Evolutionary conservation across 2,888 invertebrate species (phyloP), one percentile per base, ranked within the genome.

Genomic region (Lapara coniferarum): DNA sequence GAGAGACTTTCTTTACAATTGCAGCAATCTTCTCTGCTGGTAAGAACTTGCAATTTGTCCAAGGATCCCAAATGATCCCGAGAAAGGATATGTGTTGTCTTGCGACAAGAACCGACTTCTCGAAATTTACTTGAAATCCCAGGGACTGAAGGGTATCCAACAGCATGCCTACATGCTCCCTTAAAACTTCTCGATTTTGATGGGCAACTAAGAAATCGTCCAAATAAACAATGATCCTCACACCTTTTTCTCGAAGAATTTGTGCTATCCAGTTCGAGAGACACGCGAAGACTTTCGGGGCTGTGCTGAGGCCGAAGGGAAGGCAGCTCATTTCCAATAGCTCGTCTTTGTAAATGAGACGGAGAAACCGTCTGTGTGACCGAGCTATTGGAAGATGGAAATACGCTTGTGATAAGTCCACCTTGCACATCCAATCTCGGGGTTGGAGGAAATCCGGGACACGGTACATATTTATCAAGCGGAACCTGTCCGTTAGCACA

Each of bases 361-460:
- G n/a, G n/a, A n/a, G n/a, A n/a, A n/a, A n/a, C n/a, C n/a, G n/a
- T n/a, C n/a, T n/a, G n/a, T n/a, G n/a, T n/a, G n/a, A n/a, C n/a
- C n/a, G n/a, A n/a, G n/a, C 25, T 49, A 80, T 58, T 1, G 59
- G 19, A 8, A 81, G 16, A 25, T 80, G 75, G 69, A 78, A 79
- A 63, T 78, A 79, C 0, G 77, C 79, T 51, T 77, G 74, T 0
- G 74, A 73, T 0, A 77, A 57, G 57, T 79, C 78, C 16, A 79
- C 56, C 68, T 79, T 81, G 66, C 69, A 69, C 55, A 80, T 52
- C 74, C 76, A 79, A 55, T 81, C 79, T 10, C 67, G 1, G 0
- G 66, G 70, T 66, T 80, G 79, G 2, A 81, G 67, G 37, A 80
- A 81, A 10, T 78, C 71, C 19, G 77, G 77, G 8, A 78, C 67